A percentile compares a stretch with the other conserved stretches of the same genome.
Conservation (phyloP, 2,113 vertebrate species). For the human region GRCh38 chrX:141742001-141742500, state of each 20-base stretch:
- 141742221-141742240: no score
- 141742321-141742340: neutral
- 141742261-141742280: neutral
- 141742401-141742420: neutral
- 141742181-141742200: neutral
- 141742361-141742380: neutral
- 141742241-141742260: no score
- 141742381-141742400: neutral
- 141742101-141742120: conserved; percentile 43
- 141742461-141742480: no score
- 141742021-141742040: conserved; percentile 14
- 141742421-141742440: neutral
- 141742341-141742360: neutral
- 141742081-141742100: conserved; percentile 39
- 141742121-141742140: conserved; percentile 3
- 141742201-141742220: neutral
- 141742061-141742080: conserved; percentile 68
- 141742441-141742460: neutral
- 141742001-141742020: conserved; percentile 75
- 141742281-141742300: neutral
- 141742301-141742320: neutral
- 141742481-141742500: no score
- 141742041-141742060: conserved; percentile 64
- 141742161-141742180: neutral
- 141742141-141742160: conserved; percentile 30